Evolutionary conservation across 2,797 vertebrate species (phyloP).

Genomic region (Gastrophryne carolinensis): DNA sequence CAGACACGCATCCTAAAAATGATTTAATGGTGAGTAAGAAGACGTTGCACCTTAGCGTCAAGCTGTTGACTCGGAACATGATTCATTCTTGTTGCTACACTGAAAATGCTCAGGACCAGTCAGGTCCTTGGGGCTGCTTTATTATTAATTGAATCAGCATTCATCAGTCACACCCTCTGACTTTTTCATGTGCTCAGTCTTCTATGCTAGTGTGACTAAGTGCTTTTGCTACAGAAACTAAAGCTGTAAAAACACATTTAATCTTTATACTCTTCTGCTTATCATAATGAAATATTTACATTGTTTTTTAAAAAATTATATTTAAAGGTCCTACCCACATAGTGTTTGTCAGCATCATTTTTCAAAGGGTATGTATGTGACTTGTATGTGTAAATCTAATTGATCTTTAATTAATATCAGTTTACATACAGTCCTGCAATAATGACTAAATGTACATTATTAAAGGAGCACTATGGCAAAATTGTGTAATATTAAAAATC

Average conservation of each 20-base stretch:
- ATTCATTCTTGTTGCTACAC: slow-evolving; percentile 37
- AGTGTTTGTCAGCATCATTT: too few species aligned
- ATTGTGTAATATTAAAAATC: too few species aligned
- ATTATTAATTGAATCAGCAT: slow-evolving; percentile 25
- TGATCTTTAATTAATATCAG: too few species aligned
- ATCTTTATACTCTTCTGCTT: too few species aligned
- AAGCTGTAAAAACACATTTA: not conserved
- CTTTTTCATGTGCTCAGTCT: not conserved
- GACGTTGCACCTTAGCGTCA: slow-evolving; percentile 44
- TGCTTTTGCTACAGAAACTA: not conserved
- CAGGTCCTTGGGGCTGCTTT: slow-evolving; percentile 24
- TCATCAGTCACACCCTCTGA: slow-evolving; percentile 11
- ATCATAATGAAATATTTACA: too few species aligned
- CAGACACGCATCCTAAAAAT: slow-evolving; percentile 35
- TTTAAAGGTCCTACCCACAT: not conserved
- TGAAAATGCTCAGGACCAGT: slow-evolving; percentile 33
- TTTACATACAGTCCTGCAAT: too few species aligned
- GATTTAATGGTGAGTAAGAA: slow-evolving; percentile 52
- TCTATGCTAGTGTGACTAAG: not conserved
- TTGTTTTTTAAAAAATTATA: too few species aligned
- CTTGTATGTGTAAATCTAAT: too few species aligned
- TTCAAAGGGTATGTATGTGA: too few species aligned
- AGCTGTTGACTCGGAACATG: slow-evolving; percentile 42
- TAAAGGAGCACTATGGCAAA: too few species aligned
- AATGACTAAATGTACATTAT: too few species aligned